Evolutionary conservation across 1,140 invertebrate species (phyloP), one percentile per base, ranked within the genome.

Genomic region (Apolygus lucorum): DNA sequence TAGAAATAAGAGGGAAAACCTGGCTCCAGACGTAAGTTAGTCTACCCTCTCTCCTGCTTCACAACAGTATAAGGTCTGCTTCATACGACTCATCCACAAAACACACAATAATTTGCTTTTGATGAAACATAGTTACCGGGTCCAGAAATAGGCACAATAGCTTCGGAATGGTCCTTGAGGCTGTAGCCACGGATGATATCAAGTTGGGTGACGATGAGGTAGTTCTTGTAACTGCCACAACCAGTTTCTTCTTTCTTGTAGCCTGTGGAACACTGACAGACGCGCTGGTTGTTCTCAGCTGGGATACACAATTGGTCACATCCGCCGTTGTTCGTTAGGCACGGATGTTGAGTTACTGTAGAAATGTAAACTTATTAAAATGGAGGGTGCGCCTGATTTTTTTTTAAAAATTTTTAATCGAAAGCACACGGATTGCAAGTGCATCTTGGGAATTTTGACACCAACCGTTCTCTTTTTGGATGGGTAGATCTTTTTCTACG

Each of bases 301-400:
- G 95, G 95, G 13, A 98, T 85, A 77, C 96, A 99, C 17, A 99
- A 84, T 63, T 99, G 96, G 71, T 93, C 88, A 80, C 96, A 98
- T 0, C 88, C 91, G 0, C 95, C 96, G 75, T 98, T 97, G 71
- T 87, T 89, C 11, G 79, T 84, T 14, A 89, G 80, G 78, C 96
- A 98, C 0, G 93, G 92, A 80, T 97, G 93, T 68, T 88, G 88
- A 34, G 87, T 64, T 28, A 68, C 63, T 72, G 21, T 4, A 71
- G 70, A 29, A 70, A 67, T 4, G 22, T 42, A 42, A 52, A 52
- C 13, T 52, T 52, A 52, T 13, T 52, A 52, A 52, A 52, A 52
- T 52, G n/a, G n/a, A n/a, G n/a, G n/a, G n/a, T n/a, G n/a, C n/a
- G n/a, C n/a, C n/a, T n/a, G n/a, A n/a, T n/a, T n/a, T n/a, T n/a